Evolutionary conservation across 2,797 vertebrate genomes (phyloP).

Genomic region (Diplodus puntazzo): DNA sequence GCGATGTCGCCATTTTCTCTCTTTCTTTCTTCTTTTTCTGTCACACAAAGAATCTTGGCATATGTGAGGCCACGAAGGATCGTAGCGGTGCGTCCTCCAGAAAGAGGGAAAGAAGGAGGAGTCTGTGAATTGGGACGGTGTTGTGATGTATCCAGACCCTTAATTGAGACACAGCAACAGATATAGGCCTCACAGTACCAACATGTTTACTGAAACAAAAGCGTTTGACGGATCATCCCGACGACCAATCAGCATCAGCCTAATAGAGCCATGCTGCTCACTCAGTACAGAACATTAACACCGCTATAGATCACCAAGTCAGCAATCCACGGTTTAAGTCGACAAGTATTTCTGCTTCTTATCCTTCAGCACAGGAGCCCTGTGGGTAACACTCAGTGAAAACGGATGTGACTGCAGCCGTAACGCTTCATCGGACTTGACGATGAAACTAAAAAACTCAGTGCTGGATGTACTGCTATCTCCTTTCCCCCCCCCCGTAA

Average conservation of each 20-base stretch:
- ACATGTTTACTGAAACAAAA: too few species aligned
- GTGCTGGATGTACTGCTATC: neutral
- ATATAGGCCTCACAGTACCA: too few species aligned
- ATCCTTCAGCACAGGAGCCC: neutral
- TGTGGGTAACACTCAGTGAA: conserved; percentile 14
- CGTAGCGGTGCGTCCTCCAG: too few species aligned
- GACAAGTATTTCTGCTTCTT: neutral
- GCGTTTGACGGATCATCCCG: too few species aligned
- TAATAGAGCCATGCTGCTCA: neutral
- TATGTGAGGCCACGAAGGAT: too few species aligned
- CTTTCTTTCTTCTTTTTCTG: too few species aligned
- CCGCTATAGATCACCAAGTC: neutral
- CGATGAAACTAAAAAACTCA: conserved; percentile 44
- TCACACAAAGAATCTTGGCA: too few species aligned
- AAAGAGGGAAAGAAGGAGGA: too few species aligned
- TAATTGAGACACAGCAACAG: too few species aligned
- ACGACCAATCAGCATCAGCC: neutral
- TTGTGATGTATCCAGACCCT: too few species aligned
- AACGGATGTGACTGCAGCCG: conserved; percentile 8
- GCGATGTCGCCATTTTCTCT: too few species aligned
- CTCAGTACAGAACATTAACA: neutral
- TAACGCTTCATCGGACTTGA: conserved; percentile 34
- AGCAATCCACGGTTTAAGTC: neutral
- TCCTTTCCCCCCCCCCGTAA: conserved; percentile 7
- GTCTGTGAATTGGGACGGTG: too few species aligned